These are phyloP conservation scores for Hypomesus transpacificus DNA, from an alignment of 2,113 vertebrate genomes.

Conservation along the genomic window DNA sequence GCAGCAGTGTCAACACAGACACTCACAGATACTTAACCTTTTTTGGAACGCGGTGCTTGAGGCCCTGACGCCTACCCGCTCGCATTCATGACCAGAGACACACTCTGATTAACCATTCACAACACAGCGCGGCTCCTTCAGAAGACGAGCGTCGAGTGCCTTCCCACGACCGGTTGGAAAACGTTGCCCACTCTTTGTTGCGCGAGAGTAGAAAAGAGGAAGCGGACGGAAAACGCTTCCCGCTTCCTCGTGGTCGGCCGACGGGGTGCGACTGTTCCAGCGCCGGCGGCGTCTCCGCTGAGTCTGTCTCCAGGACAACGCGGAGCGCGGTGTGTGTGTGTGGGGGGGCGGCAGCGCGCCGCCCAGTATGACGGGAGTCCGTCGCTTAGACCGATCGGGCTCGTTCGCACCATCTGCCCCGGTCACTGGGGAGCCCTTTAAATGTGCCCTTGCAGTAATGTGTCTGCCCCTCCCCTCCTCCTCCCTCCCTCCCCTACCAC, in stretches of 20 bases:
- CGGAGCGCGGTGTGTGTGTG: too few species aligned
- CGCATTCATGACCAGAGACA: slow-evolving; percentile 34
- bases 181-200: background rate
- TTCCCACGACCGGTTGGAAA: too few species aligned
- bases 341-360: background rate
- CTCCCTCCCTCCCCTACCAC: too few species aligned
- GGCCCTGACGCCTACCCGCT: slow-evolving; percentile 39
- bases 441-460: slow-evolving; percentile 17
- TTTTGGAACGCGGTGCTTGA: slow-evolving; percentile 13
- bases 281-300: too few species aligned
- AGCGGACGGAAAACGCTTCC: too few species aligned
- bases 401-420: slow-evolving; percentile 54
- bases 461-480: slow-evolving; percentile 13
- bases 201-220: background rate
- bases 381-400: slow-evolving; percentile 35
- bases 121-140: too few species aligned
- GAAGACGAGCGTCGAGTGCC: too few species aligned
- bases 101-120: too few species aligned
- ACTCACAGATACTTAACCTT: slow-evolving; percentile 22
- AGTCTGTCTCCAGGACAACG: too few species aligned
- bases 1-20: slow-evolving; percentile 13
- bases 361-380: slow-evolving; percentile 22
- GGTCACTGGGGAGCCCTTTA: slow-evolving; percentile 29
- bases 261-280: too few species aligned
- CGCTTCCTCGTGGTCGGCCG: too few species aligned